Evolutionary conservation across 2,888 invertebrate genomes (phyloP), one percentile per base, ranked within the genome.

Genomic region (Pachydiplax longipennis): DNA sequence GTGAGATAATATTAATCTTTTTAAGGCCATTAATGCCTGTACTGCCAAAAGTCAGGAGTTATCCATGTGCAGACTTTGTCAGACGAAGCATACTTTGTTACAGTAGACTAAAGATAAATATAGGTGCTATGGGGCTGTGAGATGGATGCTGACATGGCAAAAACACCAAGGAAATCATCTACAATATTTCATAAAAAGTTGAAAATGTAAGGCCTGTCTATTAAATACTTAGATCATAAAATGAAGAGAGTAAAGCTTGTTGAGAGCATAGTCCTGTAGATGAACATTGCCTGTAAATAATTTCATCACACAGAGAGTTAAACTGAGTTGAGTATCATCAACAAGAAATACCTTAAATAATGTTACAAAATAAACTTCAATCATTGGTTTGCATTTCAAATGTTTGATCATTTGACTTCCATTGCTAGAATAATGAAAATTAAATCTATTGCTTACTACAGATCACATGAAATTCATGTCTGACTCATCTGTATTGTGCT

Each of bases 91-190:
- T 58, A 83, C 15, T 87, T 37, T 87, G 37, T 61, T 87, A 61
- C 61, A 87, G 87, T 25, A 82, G 37, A 53, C 37, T 87, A 87
- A 61, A 61, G 35, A 61, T 65, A 37, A 53, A 37, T 65, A 87
- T 87, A 87, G 87, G 87, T 87, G 87, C 87, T 87, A 87, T 65
- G 87, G 87, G 87, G 87, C 87, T 87, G 87, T 87, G 87, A 87
- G 61, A 87, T 40, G 65, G 37, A 61, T 35, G 87, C 37, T n/a
- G 37, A 65, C 22, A 65, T 37, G 58, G 35, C 37, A 61, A 37
- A n/a, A 87, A 87, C 87, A 87, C 87, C 87, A 87, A 87, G 87
- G 37, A 35, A 87, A 87, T 87, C 87, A 87, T 87, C 37, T 37
- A 58, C 40, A 13, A 65, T 65, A 18, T n/a, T 40, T 87, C 61